Evolutionary conservation across 2,888 invertebrate genomes (phyloP), one percentile per base, ranked within the genome.

Genomic region (Chloroclystis v-ata): DNA sequence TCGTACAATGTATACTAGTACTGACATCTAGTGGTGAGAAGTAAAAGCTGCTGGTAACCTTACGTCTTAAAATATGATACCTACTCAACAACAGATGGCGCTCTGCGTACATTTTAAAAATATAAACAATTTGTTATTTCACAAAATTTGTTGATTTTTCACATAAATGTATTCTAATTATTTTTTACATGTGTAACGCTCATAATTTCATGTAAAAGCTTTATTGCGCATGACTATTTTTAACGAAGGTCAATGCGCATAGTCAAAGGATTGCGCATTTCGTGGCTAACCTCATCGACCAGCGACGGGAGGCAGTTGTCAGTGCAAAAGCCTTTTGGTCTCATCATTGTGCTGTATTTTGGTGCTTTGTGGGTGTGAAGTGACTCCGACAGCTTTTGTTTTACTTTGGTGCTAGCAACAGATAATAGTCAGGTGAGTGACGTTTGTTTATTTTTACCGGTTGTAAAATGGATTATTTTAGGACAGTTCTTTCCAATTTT

Each of bases 231-330:
- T 86, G 85, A 69, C 78, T 72, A 69, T 75, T 71, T 66, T 57
- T 61, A 63, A 59, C 60, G 61, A 75, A 75, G 72, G 73, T 80
- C 73, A 86, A 75, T 84, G 86, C 86, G 86, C 86, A 87, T 84
- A 86, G 78, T 86, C 86, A 84, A 82, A 83, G 80, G 83, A 82
- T 86, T 86, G 86, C 86, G 86, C 86, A 86, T 84, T 75, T 70
- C 69, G 75, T 75, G 65, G 75, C 75, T 80, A 81, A 82, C 82
- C 80, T 46, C 50, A 75, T 71, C 72, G 78, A 82, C 84, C 84
- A 85, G 78, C 81, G 69, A 76, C 72, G 65, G 58, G 48, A 48
- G 63, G 56, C 53, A 69, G 63, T 73, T 78, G 78, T 78, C 78
- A 76, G 69, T 71, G 72, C 69, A 69, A 73, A 75, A 76, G 62